Base-by-base conservation (phyloP, 2,113 vertebrate genomes). In the Hippolais icterina region DNA sequence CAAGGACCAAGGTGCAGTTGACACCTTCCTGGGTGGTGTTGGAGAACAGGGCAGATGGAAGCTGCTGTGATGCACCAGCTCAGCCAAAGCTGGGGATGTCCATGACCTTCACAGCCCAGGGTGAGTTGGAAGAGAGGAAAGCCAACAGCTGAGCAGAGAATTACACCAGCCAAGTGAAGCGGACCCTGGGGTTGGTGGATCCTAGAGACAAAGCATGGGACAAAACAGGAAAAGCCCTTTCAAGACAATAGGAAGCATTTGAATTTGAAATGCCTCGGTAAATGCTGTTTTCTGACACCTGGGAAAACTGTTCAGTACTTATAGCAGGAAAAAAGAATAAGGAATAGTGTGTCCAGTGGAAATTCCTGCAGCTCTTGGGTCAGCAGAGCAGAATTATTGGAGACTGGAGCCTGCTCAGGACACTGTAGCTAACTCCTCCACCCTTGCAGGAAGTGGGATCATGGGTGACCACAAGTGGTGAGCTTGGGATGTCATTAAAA, bases 331-430 rank as follows among this genome's bases (percentile, higher is more conserved):
- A 68, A 83, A 39, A 22, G 23, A 59, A 31, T 33, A 57, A 89
- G 31, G 44, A 91, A 78, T 59, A 54, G 20, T 5, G 33, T n/a
- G 35, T 60, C 29, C 60, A 59, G 63, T 0, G 3, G 80, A 74
- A 89, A 89, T 63, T 89, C 72, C 69, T 81, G 33, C 33, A 56
- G 86, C 20, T 44, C 49, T 74, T 81, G 65, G 64, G 77, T 78
- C 47, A 90, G 57, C 56, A 56, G 80, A 78, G 41, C 15, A 7
- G 56, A 87, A 83, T 8, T 83, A 71, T 2, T 78, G 56, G 52
- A 61, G 59, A 31, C 47, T 46, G 60, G 56, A 94, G 56, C 41
- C 60, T 78, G 35, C 60, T 87, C 31, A 44, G 76, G 72, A 52
- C 59, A 15, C 41, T 72, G 82, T 41, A 88, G 61, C 75, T 61